A percentile compares a stretch with the other conserved stretches of the same genome.
Evolutionary conservation across 1,140 invertebrate species (phyloP).

Genomic region (Sminthurinus signatus): DNA sequence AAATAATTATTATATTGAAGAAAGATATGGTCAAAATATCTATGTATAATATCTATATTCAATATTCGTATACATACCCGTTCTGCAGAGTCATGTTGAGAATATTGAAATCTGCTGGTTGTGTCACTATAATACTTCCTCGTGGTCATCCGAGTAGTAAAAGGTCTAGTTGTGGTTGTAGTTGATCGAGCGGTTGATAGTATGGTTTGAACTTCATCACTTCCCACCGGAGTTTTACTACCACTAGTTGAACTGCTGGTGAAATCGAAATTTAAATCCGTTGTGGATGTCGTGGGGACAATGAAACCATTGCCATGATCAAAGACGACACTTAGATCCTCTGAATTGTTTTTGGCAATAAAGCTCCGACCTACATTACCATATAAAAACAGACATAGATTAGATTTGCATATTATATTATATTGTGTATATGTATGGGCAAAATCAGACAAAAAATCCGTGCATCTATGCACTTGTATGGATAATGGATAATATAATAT

Average conservation of each 20-base stretch:
- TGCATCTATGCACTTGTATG: too few relatives aligned
- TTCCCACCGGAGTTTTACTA: not conserved
- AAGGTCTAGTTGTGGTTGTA: constrained; percentile 4
- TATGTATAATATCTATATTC: too few relatives aligned
- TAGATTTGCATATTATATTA: too few relatives aligned
- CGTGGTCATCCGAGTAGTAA: constrained; percentile 4
- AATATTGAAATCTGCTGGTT: not conserved
- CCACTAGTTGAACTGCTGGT: not conserved
- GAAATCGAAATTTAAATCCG: constrained; percentile 11
- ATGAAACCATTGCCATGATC: constrained; percentile 16
- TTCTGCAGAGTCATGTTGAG: too few relatives aligned
- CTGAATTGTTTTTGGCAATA: constrained; percentile 22
- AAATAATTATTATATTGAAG: too few relatives aligned
- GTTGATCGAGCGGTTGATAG: not conserved
- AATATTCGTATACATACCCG: too few relatives aligned
- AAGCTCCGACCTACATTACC: constrained; percentile 26
- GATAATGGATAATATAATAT: too few relatives aligned
- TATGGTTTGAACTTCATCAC: not conserved
- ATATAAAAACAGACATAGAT: not conserved
- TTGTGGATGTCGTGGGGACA: not conserved
- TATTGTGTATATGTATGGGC: too few relatives aligned
- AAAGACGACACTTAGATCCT: constrained; percentile 15
- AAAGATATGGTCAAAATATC: too few relatives aligned
- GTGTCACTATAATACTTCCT: constrained; percentile 7
- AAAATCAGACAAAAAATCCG: too few relatives aligned